phyloP scores from a whole-genome alignment of 1,140 invertebrate genomes.

The Trichonephila clavipes region DNA sequence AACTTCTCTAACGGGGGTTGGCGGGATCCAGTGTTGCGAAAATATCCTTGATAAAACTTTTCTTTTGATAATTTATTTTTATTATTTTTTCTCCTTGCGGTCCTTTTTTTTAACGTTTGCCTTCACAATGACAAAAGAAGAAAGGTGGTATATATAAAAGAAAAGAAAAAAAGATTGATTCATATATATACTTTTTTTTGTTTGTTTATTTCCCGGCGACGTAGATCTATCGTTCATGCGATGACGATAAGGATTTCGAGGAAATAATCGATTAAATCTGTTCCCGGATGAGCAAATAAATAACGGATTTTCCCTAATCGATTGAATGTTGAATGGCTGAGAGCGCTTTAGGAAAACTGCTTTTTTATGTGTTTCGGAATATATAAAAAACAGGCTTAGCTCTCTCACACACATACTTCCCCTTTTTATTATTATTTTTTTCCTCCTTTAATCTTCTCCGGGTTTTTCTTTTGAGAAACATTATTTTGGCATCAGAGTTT shows the following conservation, averaged over 20 bases:
- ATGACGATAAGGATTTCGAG: constrained; percentile 65
- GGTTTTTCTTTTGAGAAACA: constrained; percentile 4
- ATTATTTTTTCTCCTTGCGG: constrained; percentile 13
- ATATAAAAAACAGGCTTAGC: background rate
- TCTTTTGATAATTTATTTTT: constrained; percentile 15
- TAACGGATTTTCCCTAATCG: constrained; percentile 60
- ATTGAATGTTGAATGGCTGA: constrained; percentile 30
- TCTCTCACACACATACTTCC: background rate
- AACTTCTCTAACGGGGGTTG: constrained; percentile 19
- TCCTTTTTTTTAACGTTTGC: constrained; percentile 27
- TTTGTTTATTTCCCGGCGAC: background rate
- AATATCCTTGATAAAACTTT: constrained; percentile 45
- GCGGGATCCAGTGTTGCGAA: background rate
- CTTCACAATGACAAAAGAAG: constrained; percentile 55
- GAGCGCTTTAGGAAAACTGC: constrained; percentile 21
- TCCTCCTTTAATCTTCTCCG: background rate
- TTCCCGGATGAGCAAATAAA: constrained; percentile 67
- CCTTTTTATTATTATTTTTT: background rate
- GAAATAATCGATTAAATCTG: constrained; percentile 71
- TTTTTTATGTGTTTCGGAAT: constrained; percentile 27
- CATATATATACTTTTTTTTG: background rate
- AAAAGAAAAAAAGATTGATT: constrained; percentile 42
- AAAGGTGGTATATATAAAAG: background rate
- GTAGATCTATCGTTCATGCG: constrained; percentile 51
- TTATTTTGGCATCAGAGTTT: constrained; percentile 35